Conservation (phyloP, 2,797 vertebrate species). For the Tarsius wallacei region DNA sequence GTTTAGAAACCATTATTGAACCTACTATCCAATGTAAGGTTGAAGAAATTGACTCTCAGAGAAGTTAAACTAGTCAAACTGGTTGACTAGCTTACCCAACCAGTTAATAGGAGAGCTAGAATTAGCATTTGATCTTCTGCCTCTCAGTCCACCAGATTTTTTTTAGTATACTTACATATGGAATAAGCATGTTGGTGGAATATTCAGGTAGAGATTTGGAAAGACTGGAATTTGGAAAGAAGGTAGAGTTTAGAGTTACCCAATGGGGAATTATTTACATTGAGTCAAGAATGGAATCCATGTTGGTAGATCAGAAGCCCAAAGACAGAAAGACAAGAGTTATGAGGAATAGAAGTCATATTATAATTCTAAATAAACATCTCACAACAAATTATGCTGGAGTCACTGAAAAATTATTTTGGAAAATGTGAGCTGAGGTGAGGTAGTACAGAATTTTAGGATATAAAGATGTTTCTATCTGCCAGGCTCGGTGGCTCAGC, state of each 20-base stretch:
- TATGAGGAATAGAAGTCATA: not conserved
- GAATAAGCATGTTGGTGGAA: not conserved
- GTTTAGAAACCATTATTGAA: not conserved
- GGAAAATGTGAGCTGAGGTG: not conserved
- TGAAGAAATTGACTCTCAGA: not conserved
- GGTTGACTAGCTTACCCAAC: not conserved
- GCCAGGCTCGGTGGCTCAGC: too few species aligned
- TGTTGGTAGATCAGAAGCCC: not conserved
- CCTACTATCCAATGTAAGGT: not conserved
- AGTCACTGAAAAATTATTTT: not conserved
- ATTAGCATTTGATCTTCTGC: not conserved
- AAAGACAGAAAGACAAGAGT: not conserved
- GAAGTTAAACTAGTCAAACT: conserved; percentile 45
- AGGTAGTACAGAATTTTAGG: conserved; percentile 2
- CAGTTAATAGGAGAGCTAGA: not conserved
- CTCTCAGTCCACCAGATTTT: not conserved
- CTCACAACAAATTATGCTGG: not conserved
- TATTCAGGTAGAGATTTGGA: not conserved
- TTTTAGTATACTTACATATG: not conserved
- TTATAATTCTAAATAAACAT: conserved; percentile 30
- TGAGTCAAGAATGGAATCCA: not conserved
- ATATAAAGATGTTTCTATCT: not conserved
- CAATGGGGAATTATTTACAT: not conserved
- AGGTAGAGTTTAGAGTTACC: not conserved
- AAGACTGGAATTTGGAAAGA: not conserved